Conservation (phyloP, 1,140 invertebrate species). For the Temnothorax nylanderi region DNA sequence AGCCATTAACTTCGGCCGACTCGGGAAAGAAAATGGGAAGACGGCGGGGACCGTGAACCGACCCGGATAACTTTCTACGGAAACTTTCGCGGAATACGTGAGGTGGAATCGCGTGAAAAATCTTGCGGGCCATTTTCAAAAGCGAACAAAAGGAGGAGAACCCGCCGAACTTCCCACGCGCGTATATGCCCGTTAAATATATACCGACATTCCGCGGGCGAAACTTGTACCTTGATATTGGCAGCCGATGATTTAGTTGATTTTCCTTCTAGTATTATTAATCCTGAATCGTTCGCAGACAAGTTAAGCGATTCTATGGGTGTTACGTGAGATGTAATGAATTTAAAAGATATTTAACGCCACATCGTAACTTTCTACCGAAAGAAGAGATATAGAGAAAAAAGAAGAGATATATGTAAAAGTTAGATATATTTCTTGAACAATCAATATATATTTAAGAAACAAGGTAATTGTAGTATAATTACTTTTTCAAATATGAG, state of each 20-base stretch:
- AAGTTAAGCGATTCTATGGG: constrained; percentile 29
- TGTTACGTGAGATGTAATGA: constrained; percentile 34
- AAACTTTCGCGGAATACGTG: constrained; percentile 73
- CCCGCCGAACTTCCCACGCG: constrained; percentile 26
- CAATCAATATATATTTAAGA: constrained; percentile 25
- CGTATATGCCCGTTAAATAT: constrained; percentile 66
- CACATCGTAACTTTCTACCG: neutral
- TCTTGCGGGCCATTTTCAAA: constrained; percentile 69
- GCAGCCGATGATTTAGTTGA: constrained; percentile 71
- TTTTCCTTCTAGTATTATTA: constrained; percentile 54
- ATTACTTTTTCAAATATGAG: neutral
- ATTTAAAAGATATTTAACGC: constrained; percentile 46
- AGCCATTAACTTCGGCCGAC: constrained; percentile 62
- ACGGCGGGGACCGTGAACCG: constrained; percentile 40
- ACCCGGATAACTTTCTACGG: constrained; percentile 68
- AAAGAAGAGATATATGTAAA: neutral
- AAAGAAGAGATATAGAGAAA: neutral
- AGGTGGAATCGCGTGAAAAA: constrained; percentile 74
- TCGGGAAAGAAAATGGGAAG: constrained; percentile 59
- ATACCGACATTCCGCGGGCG: constrained; percentile 58
- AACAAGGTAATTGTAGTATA: neutral
- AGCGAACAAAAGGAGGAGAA: constrained; percentile 63
- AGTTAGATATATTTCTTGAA: neutral
- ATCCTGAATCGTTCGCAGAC: constrained; percentile 45
- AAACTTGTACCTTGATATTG: constrained; percentile 72